These are phyloP conservation scores for Mechanitis mazaeus DNA, from an alignment of 2,888 invertebrate genomes.

Conservation along the genomic window DNA sequence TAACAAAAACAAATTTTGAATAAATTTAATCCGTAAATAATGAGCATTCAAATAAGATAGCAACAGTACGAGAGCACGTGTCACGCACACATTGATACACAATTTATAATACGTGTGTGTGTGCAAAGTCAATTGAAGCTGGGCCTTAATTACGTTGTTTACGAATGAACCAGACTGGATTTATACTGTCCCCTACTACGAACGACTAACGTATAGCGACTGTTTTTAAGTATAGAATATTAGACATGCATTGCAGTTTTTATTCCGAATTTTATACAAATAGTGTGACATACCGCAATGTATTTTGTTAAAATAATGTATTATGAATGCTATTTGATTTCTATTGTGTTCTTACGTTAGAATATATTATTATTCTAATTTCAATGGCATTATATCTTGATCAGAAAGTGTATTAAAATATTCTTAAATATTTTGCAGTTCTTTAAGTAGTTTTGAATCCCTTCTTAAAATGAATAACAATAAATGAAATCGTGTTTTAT, in stretches of 20 bases:
- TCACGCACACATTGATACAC: constrained; percentile 18
- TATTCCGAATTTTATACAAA: not conserved
- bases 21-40: not conserved
- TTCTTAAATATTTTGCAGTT: too few species aligned
- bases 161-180: constrained; percentile 48
- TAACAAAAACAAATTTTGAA: too few species aligned
- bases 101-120: constrained; percentile 18
- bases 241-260: constrained; percentile 18
- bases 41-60: not conserved
- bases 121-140: constrained; percentile 41
- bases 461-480: too few species aligned
- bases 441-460: too few species aligned
- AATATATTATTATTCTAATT: too few species aligned
- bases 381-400: too few species aligned
- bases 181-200: constrained; percentile 37
- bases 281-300: too few species aligned
- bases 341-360: too few species aligned
- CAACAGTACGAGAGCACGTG: constrained; percentile 9
- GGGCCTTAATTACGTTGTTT: constrained; percentile 59
- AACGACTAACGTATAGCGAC: not conserved
- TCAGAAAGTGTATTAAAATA: too few species aligned
- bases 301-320: too few species aligned
- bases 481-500: too few species aligned
- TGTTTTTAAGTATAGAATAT: constrained; percentile 16
- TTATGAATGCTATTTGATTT: too few species aligned